Evolutionary conservation across 2,113 vertebrate species (phyloP).

Genomic region (Dicerorhinus sumatrensis): DNA sequence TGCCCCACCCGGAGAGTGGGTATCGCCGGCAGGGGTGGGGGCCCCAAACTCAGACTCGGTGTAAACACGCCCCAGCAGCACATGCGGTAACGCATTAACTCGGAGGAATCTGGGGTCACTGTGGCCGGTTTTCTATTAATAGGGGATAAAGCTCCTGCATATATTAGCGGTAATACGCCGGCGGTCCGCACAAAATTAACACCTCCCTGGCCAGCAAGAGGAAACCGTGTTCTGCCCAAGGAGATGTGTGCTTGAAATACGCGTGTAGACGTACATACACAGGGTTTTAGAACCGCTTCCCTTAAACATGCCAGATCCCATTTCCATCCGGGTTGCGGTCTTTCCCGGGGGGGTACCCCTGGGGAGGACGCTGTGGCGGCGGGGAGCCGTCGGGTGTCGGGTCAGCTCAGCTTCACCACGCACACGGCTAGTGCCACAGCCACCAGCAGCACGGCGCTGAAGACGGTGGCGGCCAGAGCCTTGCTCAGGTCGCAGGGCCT

Average conservation of each 20-base stretch:
- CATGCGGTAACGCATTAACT: slow-evolving; percentile 69
- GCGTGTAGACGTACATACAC: background rate
- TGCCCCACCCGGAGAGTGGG: background rate
- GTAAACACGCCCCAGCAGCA: slow-evolving; percentile 81
- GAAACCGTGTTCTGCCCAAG: slow-evolving; percentile 34
- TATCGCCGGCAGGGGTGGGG: background rate
- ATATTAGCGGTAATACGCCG: slow-evolving; percentile 82
- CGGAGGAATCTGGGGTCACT: slow-evolving; percentile 75
- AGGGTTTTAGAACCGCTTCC: background rate
- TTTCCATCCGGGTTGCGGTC: background rate
- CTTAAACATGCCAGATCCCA: background rate
- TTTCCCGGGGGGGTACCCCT: background rate
- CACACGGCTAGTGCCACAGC: slow-evolving; percentile 94
- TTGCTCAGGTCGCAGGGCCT: slow-evolving; percentile 89
- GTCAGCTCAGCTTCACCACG: slow-evolving; percentile 93
- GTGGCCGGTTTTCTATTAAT: slow-evolving; percentile 85
- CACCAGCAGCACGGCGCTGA: slow-evolving; percentile 92
- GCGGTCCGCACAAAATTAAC: slow-evolving; percentile 77
- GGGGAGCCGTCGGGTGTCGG: background rate
- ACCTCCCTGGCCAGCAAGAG: slow-evolving; percentile 67
- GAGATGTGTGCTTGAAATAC: slow-evolving; percentile 27
- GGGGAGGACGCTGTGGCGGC: background rate
- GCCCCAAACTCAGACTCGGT: background rate
- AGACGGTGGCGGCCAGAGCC: slow-evolving; percentile 91
- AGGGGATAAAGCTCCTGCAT: slow-evolving; percentile 85